These are phyloP conservation scores for Leucoraja ocellata DNA, from an alignment of 2,797 vertebrate genomes.

Conservation along the genomic window DNA sequence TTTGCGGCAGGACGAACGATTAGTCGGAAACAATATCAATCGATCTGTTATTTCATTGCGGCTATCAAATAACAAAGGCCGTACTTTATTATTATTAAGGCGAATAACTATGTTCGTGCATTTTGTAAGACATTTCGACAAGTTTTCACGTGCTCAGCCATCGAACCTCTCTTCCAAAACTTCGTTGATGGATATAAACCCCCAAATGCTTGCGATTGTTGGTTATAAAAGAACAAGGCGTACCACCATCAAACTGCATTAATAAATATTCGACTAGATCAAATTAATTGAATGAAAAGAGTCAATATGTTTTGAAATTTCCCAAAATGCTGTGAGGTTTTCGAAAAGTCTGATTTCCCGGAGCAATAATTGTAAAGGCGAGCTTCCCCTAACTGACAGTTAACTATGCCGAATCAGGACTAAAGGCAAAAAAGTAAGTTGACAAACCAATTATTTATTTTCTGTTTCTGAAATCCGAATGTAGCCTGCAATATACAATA, in stretches of 20 bases:
- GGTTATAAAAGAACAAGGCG: neutral
- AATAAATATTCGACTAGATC: slow-evolving; percentile 41
- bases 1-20: neutral
- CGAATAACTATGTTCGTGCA: slow-evolving; percentile 45
- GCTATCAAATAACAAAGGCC: slow-evolving; percentile 48
- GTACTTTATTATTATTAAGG: slow-evolving; percentile 52
- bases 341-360: neutral
- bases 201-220: neutral
- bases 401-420: neutral
- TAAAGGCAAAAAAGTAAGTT: neutral
- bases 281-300: slow-evolving; percentile 48
- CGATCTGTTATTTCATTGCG: slow-evolving; percentile 52
- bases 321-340: neutral
- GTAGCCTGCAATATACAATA: neutral
- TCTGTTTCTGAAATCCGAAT: neutral
- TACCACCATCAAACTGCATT: neutral
- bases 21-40: slow-evolving; percentile 48
- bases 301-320: slow-evolving; percentile 1
- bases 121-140: slow-evolving; percentile 41
- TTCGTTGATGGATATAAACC: neutral
- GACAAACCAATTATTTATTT: neutral
- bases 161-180: neutral
- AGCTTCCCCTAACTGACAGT: neutral
- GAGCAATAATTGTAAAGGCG: neutral
- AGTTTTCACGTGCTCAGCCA: slow-evolving; percentile 29